Percentiles rank a stretch among this genome's conserved stretches.
Evolutionary conservation across 2,888 invertebrate genomes (phyloP).

Genomic region (Pteria penguin): DNA sequence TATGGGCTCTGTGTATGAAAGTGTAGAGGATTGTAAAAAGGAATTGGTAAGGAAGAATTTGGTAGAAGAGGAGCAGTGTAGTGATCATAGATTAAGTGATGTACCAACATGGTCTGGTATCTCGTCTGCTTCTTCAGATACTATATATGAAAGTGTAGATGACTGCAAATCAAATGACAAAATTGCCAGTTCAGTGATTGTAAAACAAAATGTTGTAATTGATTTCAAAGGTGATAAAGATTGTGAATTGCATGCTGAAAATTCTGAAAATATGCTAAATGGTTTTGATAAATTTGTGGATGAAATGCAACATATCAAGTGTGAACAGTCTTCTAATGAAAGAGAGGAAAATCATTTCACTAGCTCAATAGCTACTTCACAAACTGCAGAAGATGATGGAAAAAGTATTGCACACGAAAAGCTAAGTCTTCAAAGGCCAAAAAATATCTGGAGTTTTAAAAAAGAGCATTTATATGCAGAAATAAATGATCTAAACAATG

Average conservation of each 20-base stretch:
- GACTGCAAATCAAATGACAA: background rate
- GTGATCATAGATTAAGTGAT: background rate
- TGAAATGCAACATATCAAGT: background rate
- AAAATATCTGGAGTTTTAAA: background rate
- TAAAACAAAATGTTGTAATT: background rate
- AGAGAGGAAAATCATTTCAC: background rate
- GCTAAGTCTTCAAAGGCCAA: background rate
- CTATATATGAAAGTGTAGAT: background rate
- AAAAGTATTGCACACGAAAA: background rate
- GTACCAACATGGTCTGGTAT: background rate
- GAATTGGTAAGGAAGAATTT: background rate
- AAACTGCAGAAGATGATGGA: background rate
- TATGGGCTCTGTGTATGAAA: background rate
- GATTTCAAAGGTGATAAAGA: too few relatives aligned
- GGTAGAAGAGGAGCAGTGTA: background rate
- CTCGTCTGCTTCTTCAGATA: background rate
- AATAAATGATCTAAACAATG: background rate
- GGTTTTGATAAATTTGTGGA: background rate
- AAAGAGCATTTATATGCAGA: background rate
- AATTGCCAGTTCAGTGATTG: too few relatives aligned
- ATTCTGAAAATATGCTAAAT: background rate
- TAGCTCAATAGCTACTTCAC: background rate
- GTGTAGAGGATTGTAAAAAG: background rate
- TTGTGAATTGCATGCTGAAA: too few relatives aligned
- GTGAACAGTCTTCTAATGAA: background rate